A percentile compares a stretch with the other conserved stretches of the same genome.
Evolutionary conservation across 2,888 invertebrate genomes (phyloP).

Genomic region (Cryptus armator): DNA sequence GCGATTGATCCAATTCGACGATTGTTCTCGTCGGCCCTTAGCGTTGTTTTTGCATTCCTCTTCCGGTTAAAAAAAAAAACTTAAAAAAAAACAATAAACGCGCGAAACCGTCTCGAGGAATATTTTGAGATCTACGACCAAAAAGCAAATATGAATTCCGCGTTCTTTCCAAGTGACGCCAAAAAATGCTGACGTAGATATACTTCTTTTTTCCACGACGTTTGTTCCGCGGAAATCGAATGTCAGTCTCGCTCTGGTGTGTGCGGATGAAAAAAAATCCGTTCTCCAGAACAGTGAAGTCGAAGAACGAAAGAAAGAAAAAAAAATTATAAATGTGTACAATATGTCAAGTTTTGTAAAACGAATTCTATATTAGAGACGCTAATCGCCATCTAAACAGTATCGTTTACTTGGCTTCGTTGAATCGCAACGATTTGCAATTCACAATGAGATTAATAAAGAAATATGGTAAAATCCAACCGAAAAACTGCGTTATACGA

Average conservation of each 20-base stretch:
- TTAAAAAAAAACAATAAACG: conserved; percentile 3
- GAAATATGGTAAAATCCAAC: conserved; percentile 21
- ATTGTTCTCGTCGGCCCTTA: conserved; percentile 18
- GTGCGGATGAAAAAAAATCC: conserved; percentile 24
- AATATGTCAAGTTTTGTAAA: conserved; percentile 44
- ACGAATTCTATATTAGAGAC: conserved; percentile 43
- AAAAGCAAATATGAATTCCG: not conserved
- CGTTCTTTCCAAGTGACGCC: conserved; percentile 3
- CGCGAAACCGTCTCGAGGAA: conserved; percentile 2
- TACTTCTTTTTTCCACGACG: conserved; percentile 16
- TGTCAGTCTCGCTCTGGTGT: conserved; percentile 19
- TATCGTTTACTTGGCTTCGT: conserved; percentile 34
- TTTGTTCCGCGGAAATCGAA: conserved; percentile 34
- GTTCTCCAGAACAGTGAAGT: conserved; percentile 27
- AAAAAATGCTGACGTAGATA: conserved; percentile 13
- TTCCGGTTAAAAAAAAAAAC: conserved; percentile 18
- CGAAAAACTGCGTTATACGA: not conserved
- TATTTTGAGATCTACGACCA: conserved; percentile 29
- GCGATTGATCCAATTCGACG: conserved; percentile 76
- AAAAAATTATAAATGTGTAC: conserved; percentile 28
- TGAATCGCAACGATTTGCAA: conserved; percentile 33
- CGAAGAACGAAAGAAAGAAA: conserved; percentile 10
- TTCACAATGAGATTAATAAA: conserved; percentile 58
- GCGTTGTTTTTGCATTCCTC: conserved; percentile 50
- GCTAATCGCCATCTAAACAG: conserved; percentile 35